Percentiles rank a stretch among this genome's conserved stretches.
phyloP scores from a whole-genome alignment of 2,113 vertebrate species.

The Hystrix brachyura region DNA sequence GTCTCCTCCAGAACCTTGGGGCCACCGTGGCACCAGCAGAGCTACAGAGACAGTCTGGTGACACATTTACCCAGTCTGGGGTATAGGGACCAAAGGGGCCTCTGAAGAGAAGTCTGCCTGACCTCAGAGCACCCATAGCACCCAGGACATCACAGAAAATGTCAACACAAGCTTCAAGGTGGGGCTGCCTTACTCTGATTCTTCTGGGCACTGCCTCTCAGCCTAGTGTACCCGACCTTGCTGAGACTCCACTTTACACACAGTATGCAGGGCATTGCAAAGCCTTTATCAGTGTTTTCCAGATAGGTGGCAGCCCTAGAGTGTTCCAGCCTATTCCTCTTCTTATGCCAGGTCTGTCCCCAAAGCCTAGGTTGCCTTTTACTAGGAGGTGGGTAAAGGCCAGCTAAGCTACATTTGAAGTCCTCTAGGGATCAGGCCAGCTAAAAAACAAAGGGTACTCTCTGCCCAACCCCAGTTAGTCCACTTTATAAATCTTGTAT shows the following conservation, averaged over 20 bases:
- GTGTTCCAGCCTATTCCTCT: neutral
- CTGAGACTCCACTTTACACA: neutral
- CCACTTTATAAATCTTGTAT: slow-evolving; percentile 28
- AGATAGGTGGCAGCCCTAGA: neutral
- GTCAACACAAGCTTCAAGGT: neutral
- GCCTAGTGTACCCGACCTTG: neutral
- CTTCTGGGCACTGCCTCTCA: neutral
- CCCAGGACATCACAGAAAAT: neutral
- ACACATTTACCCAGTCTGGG: neutral
- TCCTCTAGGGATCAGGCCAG: neutral
- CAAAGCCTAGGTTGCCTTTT: slow-evolving; percentile 33
- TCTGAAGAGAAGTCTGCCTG: neutral
- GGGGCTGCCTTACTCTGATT: neutral
- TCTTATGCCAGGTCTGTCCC: neutral
- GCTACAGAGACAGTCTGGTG: neutral
- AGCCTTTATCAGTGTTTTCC: neutral
- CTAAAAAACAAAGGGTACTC: neutral
- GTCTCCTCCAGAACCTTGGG: slow-evolving; percentile 47
- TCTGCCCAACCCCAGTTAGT: neutral
- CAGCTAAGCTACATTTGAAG: slow-evolving; percentile 53
- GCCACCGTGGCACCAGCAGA: neutral
- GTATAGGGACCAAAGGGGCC: neutral
- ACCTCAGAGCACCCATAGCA: neutral
- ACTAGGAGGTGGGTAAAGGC: slow-evolving; percentile 13
- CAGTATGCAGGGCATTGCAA: neutral